Base-by-base conservation (phyloP, 2,888 invertebrate species). In the Lasioglossum villosulum region DNA sequence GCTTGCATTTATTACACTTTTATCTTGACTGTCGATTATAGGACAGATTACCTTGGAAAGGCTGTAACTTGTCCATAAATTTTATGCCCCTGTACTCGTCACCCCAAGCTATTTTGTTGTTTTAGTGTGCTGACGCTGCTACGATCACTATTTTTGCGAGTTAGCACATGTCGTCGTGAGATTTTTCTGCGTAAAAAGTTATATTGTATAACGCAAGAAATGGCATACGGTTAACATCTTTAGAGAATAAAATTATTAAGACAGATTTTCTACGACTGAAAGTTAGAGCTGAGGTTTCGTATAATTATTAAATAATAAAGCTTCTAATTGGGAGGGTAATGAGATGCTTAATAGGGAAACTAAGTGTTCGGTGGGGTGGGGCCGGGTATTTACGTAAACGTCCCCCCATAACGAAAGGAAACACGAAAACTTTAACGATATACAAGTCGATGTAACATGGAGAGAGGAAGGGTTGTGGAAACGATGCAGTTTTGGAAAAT, bases 401-500 rank as follows among this genome's bases (percentile, higher is more conserved):
- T 39, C 12, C 39, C 12, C 2, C 23, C 68, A 4, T 12, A 39
- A 37, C 39, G n/a, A 39, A 68, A 68, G 68, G 68, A n/a, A 39
- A n/a, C 68, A 12, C 39, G 68, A 68, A 68, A 68, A 68, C 68
- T 39, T 68, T 39, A 37, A 37, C 23, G 37, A 37, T 37, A 37
- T 37, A 68, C 23, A 12, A 39, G 39, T 39, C 37, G 39, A 68
- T 68, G 10, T 3, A 68, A 37, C 68, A 14, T 8, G 12, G n/a
- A 42, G 23, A 2, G 23, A 14, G 10, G 68, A 2, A 2, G 23
- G 52, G 23, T 48, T 52, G 52, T 4, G 37, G 68, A 68, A 23
- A 68, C 68, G 37, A 10, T 66, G 66, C 66, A 68, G 34, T 68
- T 68, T 68, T n/a, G 68, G 68, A 68, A 68, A 39, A 37, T 37